Percentiles rank a stretch among this genome's conserved stretches.
Evolutionary conservation across 2,113 vertebrate species (phyloP).

Genomic region (Cyprinodon tularosa): DNA sequence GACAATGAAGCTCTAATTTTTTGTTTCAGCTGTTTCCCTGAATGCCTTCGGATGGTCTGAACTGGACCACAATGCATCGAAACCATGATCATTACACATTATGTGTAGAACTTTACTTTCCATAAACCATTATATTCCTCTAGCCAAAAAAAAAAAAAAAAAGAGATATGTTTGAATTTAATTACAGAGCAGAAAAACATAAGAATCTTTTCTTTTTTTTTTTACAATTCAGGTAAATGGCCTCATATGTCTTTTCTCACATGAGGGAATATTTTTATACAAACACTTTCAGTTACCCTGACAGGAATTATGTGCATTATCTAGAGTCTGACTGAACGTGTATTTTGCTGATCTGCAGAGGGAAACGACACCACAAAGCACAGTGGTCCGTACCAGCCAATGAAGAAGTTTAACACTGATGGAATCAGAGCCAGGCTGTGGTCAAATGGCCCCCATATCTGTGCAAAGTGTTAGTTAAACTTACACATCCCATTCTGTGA

Average conservation of each 20-base stretch:
- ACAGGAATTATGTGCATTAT: constrained; percentile 59
- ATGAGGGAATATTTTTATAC: constrained; percentile 42
- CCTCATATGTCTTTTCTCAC: constrained; percentile 34
- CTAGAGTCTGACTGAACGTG: constrained; percentile 59
- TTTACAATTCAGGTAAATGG: constrained; percentile 35
- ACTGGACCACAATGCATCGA: constrained; percentile 60
- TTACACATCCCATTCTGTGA: constrained; percentile 24
- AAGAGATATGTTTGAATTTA: constrained; percentile 65
- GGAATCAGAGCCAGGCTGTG: constrained; percentile 61
- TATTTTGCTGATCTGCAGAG: constrained; percentile 73
- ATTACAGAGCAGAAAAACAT: constrained; percentile 66
- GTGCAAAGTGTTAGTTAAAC: constrained; percentile 59
- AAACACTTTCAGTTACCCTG: constrained; percentile 67
- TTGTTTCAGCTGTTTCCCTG: constrained; percentile 76
- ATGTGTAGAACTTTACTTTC: constrained; percentile 53
- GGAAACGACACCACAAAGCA: constrained; percentile 57
- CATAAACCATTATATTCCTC: constrained; percentile 25
- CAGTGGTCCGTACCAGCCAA: constrained; percentile 63
- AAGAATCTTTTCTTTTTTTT: constrained; percentile 39
- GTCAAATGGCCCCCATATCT: constrained; percentile 49
- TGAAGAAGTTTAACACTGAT: constrained; percentile 76
- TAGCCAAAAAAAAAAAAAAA: constrained; percentile 61
- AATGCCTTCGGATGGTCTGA: constrained; percentile 68
- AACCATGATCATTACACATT: constrained; percentile 44
- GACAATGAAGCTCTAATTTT: constrained; percentile 70